Conservation (phyloP, 2,113 vertebrate species). For the Desmodus rotundus region DNA sequence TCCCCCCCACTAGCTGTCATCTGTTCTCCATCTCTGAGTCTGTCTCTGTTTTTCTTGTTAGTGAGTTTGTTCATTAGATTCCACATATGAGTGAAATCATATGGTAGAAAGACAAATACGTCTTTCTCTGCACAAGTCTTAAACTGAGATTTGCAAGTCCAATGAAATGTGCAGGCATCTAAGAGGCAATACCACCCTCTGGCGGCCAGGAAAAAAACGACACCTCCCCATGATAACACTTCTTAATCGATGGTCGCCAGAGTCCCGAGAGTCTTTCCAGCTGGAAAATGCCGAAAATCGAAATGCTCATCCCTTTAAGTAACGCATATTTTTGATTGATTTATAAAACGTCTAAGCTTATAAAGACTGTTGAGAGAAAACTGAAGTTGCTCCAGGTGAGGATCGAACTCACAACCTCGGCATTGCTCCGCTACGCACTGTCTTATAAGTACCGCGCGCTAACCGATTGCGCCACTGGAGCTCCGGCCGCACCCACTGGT, state of each 20-base stretch:
- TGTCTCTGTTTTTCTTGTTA: too few species aligned
- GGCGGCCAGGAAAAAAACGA: neutral
- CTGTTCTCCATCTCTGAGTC: too few species aligned
- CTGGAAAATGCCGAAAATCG: neutral
- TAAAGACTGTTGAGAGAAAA: rapidly evolving
- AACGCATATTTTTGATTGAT: neutral
- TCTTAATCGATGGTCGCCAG: rapidly evolving
- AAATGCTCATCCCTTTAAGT: neutral
- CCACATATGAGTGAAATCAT: too few species aligned
- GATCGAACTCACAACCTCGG: conserved; percentile 98
- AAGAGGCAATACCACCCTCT: conserved; percentile 38
- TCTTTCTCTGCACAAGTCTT: neutral
- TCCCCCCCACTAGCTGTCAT: too few species aligned
- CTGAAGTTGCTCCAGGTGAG: conserved; percentile 91
- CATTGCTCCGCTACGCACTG: conserved; percentile 89
- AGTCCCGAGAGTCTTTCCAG: neutral
- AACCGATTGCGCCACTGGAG: conserved; percentile 98
- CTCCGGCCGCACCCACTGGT: neutral
- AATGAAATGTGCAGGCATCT: neutral
- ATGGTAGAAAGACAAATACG: too few species aligned
- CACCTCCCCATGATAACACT: neutral
- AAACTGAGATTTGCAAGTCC: neutral
- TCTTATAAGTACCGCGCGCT: conserved; percentile 97
- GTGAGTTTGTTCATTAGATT: too few species aligned
- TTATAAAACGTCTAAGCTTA: neutral